phyloP scores from a whole-genome alignment of 2,113 vertebrate species.

The Zapus hudsonius region DNA sequence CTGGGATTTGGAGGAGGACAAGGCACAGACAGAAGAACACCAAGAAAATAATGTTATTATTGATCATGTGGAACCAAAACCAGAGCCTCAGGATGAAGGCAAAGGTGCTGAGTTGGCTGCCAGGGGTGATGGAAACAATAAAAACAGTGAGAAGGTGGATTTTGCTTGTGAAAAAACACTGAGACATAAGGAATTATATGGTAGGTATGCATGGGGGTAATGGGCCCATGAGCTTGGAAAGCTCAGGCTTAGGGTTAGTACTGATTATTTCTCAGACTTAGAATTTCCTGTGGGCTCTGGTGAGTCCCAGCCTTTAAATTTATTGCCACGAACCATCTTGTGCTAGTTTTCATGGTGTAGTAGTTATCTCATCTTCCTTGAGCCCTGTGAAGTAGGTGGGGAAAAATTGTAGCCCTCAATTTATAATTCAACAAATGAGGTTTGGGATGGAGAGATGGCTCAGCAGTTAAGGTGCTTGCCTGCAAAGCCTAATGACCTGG shows the following conservation, averaged over 20 bases:
- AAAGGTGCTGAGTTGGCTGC: conserved; percentile 42
- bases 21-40: conserved; percentile 82
- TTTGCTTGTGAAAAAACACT: conserved; percentile 70
- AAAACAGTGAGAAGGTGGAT: conserved; percentile 56
- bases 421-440: conserved; percentile 17
- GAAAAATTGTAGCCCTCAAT: conserved; percentile 44
- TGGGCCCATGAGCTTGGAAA: neutral
- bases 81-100: conserved; percentile 37
- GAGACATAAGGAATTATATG: conserved; percentile 89
- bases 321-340: neutral
- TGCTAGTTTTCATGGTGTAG: neutral
- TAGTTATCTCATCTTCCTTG: neutral
- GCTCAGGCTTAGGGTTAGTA: neutral
- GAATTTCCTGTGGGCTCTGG: conserved; percentile 42
- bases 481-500: no score
- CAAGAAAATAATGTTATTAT: conserved; percentile 48
- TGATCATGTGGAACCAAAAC: conserved; percentile 51
- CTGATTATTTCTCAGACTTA: conserved; percentile 12
- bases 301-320: conserved; percentile 24
- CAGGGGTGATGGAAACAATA: neutral
- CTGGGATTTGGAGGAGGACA: conserved; percentile 86
- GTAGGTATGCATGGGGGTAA: conserved; percentile 74
- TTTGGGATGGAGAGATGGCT: no score
- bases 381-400: conserved; percentile 19
- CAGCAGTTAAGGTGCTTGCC: no score